Conservation (phyloP, 2,797 vertebrate species). For the Oreochromis mossambicus region DNA sequence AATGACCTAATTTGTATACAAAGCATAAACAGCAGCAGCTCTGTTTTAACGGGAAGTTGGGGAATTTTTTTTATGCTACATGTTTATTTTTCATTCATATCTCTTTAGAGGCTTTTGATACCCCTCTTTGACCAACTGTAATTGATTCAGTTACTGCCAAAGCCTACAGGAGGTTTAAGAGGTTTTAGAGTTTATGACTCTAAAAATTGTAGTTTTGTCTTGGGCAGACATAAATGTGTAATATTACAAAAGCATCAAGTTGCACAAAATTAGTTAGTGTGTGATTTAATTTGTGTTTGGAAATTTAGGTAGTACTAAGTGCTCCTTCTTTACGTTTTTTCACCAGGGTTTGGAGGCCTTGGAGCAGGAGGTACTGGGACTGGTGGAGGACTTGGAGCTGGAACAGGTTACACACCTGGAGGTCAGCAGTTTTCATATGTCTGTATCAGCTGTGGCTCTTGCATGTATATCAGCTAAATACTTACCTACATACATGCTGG, state of each 20-base stretch:
- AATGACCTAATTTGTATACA: neutral
- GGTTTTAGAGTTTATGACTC: neutral
- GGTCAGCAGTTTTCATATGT: conserved; percentile 28
- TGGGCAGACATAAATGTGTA: neutral
- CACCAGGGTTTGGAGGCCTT: conserved; percentile 43
- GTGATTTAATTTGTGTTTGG: conserved; percentile 21
- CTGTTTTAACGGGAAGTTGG: neutral
- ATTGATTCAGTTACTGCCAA: neutral
- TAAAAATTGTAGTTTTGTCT: neutral
- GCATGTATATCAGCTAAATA: neutral
- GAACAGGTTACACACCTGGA: conserved; percentile 35
- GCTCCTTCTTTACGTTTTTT: conserved; percentile 3
- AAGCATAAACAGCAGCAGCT: neutral
- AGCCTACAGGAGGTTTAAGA: neutral
- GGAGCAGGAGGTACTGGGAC: conserved; percentile 52
- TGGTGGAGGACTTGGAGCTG: conserved; percentile 41
- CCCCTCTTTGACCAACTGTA: neutral
- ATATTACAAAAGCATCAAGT: neutral
- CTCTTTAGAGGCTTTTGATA: neutral
- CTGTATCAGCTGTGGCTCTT: neutral
- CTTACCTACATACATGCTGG: neutral
- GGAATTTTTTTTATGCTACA: neutral
- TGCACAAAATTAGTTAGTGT: conserved; percentile 41
- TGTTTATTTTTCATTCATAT: neutral
- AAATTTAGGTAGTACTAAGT: neutral